Evolutionary conservation across 2,113 vertebrate species (phyloP), one percentile per base, ranked within the genome.

Genomic region (Syrmaticus mikado): DNA sequence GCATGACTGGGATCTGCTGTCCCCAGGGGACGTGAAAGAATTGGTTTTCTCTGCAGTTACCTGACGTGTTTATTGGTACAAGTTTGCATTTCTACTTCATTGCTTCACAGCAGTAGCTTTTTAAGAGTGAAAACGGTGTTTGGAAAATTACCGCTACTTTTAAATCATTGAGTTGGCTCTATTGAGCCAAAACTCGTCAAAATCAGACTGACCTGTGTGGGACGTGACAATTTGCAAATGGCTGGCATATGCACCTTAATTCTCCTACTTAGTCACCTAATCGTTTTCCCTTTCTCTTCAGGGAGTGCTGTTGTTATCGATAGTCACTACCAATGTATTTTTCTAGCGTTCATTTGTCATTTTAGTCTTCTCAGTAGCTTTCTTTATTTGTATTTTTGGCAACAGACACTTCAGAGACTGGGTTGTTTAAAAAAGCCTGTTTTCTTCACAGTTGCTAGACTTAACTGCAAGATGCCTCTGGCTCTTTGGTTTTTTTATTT

Each of bases 391-490:
- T 77, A 46, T 68, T 91, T 93, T 85, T 83, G 52, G 72, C 46
- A 84, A 32, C 57, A 89, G 79, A 45, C 25, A 46, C 50, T 83
- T 93, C 73, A 89, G 66, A 78, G 65, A 28, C 40, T 48, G 18
- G 3, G 3, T 58, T 74, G n/a, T 86, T 90, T 71, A 3, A 71
- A 92, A 94, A 86, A 83, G 3, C 1, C 8, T 61, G 2, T 71
- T 96, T 89, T 92, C 64, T 92, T 90, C 55, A 48, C 34, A 65
- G 43, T 82, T 94, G 64, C 40, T 93, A 92, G 79, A 90, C 68
- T 88, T 92, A 40, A 50, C 21, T 55, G 61, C 55, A 93, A 75
- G 41, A 43, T 55, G 61, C 46, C 58, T 84, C 55, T 34, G 38
- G 28, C 65, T 78, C 57, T 81, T 77, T 52, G 9, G 0, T 2